Conservation (phyloP, 2,888 invertebrate genomes). For the Drosophila pegasa region DNA sequence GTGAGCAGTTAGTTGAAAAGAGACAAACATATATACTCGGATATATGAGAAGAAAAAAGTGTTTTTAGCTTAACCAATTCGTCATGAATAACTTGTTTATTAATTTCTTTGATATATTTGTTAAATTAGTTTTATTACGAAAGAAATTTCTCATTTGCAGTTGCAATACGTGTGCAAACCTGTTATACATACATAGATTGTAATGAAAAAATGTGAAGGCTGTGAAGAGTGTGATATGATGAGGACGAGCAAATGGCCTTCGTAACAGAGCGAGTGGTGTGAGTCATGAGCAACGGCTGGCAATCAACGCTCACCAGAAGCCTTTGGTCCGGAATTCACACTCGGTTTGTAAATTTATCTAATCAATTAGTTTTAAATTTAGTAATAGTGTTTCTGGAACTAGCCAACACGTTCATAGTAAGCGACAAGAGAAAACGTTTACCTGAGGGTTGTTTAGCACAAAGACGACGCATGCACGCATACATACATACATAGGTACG, state of each 20-base stretch:
- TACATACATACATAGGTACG: constrained; percentile 23
- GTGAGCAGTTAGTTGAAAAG: constrained; percentile 63
- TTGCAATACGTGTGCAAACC: constrained; percentile 73
- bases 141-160: constrained; percentile 85
- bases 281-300: constrained; percentile 68
- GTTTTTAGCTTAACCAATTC: constrained; percentile 38
- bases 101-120: constrained; percentile 47
- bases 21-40: constrained; percentile 52
- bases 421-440: constrained; percentile 5
- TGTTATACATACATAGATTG: constrained; percentile 67
- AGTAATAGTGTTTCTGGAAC: constrained; percentile 22
- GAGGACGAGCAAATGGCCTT: constrained; percentile 67
- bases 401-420: constrained; percentile 35
- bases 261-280: constrained; percentile 49
- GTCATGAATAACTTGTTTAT: constrained; percentile 34
- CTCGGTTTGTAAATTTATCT: constrained; percentile 76
- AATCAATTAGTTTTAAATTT: constrained; percentile 46
- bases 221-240: constrained; percentile 73
- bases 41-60: constrained; percentile 23
- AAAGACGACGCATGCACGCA: constrained; percentile 23
- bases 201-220: constrained; percentile 73
- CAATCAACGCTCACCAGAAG: constrained; percentile 60
- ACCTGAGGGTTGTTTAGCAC: constrained; percentile 13
- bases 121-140: constrained; percentile 83
- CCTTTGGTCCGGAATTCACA: constrained; percentile 70